Evolutionary conservation across 2,113 vertebrate species (phyloP), one percentile per base, ranked within the genome.

Genomic region (Narcine bancroftii): DNA sequence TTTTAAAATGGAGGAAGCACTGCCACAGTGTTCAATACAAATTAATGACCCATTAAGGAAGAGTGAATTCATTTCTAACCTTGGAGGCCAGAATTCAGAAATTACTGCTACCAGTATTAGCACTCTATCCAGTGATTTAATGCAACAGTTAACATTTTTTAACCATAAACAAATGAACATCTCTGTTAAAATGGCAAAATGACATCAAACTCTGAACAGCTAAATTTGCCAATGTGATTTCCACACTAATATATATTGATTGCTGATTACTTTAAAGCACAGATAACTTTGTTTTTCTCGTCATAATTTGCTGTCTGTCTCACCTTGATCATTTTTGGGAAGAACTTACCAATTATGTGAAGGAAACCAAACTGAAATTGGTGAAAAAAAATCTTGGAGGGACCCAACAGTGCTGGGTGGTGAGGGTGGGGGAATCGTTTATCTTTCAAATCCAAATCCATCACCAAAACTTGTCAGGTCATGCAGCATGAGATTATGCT

Each of bases 21-120:
- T n/a, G n/a, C 50, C 36, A 15, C 4, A 63, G 81, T 87, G 60
- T 19, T 60, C 53, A 63, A 60, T 56, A 63, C 53, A 63, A 60
- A n/a, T 87, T 87, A 87, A 87, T 87, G 81, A 56, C 53, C 81
- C 81, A 63, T 63, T 19, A 60, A 87, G 53, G 53, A 63, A 87
- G n/a, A 24, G 53, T 9, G 53, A 87, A 87, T 60, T 60, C 17
- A 63, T n/a, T n/a, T 83, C 50, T 53, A 83, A n/a, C 47, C 79
- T 87, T 87, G 50, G 60, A 63, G 81, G 5, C 53, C 21, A 63
- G 56, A 36, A 87, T 87, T 26, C 53, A 56, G 79, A 83, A 83
- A 83, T 83, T 53, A 53, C 4, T 83, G 29, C 33, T 83, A 29
- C 79, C 15, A 56, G 11, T 83, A 83, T 56, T 56, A 56, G 79